Base-by-base conservation (phyloP, 2,113 vertebrate genomes). In the Myxocyprinus asiaticus region DNA sequence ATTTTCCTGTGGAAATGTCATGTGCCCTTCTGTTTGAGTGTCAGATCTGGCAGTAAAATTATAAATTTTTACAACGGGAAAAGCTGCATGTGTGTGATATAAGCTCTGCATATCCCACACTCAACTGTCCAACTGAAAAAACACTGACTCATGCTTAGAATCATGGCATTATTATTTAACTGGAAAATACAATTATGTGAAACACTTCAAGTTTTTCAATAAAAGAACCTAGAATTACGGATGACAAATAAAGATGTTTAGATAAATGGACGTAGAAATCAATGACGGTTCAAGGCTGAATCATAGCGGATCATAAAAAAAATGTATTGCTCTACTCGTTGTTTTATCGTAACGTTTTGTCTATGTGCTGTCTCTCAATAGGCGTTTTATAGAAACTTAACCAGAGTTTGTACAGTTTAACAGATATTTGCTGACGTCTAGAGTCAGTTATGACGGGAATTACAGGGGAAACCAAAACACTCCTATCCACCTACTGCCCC, bases 321-420 rank as follows among this genome's bases (percentile, higher is more conserved):
- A 1, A 42, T 68, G 48, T 68, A 64, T 67, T 44, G 67, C 71
- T 48, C 48, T 50, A 61, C 58, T 65, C 55, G 47, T 58, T 22
- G 56, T 22, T 48, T 48, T 71, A 9, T 66, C 15, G n/a, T 71
- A 53, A 67, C 66, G 22, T 45, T 44, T 14, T 62, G 42, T 5
- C 17, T 45, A 42, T 58, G 10, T 22, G 59, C 6, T 6, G 12
- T 72, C 61, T 10, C 9, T 0, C 6, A 48, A 73, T 84, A 51
- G 78, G 82, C 9, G 47, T 80, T 80, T 77, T 55, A 47, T 3
- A 17, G 67, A 83, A 83, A 67, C 33, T 9, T 43, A 47, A 76
- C 53, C 73, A 64, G 55, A 15, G 43, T 67, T 48, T 69, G 72
- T 15, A 59, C 48, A 76, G 33, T 22, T 44, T 42, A 50, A 59